Evolutionary conservation across 2,888 invertebrate species (phyloP), one percentile per base, ranked within the genome.

Genomic region (Cephus pulcher): DNA sequence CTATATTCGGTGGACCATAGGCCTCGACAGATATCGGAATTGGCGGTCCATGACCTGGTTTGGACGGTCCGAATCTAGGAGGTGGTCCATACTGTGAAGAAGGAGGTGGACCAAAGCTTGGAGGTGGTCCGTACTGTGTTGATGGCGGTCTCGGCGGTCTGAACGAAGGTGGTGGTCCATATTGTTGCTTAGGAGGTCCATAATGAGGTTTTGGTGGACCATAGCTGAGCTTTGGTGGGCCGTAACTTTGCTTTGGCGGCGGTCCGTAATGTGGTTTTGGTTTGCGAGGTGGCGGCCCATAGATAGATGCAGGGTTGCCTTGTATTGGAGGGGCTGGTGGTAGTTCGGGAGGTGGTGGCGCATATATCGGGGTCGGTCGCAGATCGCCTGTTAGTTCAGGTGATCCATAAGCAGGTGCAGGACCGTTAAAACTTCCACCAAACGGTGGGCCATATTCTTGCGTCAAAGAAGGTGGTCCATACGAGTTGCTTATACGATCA

Each of bases 321-420:
- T 81, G 83, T 40, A 84, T 78, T 12, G 81, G 77, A 23, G 56
- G 56, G 9, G 56, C 56, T 71, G 84, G 82, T 3, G 85, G 88
- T 23, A 87, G 80, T 33, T 90, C 89, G 30, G 94, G 93, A 0
- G 93, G 93, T 3, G 93, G 94, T 1, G 94, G 93, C 0, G 94
- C 93, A 75, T 93, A 93, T 11, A 89, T 88, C 15, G 90, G 86
- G 4, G 87, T 86, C 69, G 92, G 90, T 0, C 90, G 88, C 76
- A 88, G 92, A 88, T 84, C 91, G 79, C 86, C 92, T 84, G 85
- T 92, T 85, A 79, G 87, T 85, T 91, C 89, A 73, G 93, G 92
- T 56, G 92, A 91, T 11, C 93, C 92, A 82, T 92, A 93, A 32
- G 90, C 86, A 12, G 91, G 92, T 12, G 90, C 90, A 23, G 92